Base-by-base conservation (phyloP, 2,888 invertebrate species). In the Heteropelma amictum region DNA sequence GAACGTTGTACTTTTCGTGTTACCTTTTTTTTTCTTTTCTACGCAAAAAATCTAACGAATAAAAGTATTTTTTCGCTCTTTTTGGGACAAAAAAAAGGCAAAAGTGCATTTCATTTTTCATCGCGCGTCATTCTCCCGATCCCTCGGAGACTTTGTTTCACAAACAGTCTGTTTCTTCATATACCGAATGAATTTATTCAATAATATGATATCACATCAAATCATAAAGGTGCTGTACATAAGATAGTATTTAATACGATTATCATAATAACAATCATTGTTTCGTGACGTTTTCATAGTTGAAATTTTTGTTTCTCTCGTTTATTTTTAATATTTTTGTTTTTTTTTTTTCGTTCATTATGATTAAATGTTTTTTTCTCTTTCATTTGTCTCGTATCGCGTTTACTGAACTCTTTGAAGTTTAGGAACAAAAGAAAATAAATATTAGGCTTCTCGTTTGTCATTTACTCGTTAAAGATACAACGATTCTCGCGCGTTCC, bases 401-500 rank as follows among this genome's bases (percentile, higher is more conserved):
- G 75, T 72, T 68, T 54, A 72, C 72, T 72, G 58, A 51, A 76
- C 68, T 70, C 70, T 63, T 84, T 83, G 35, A 81, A 82, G 84
- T 81, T 85, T 87, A 88, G 88, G 87, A 88, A 88, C 87, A 87
- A 87, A 88, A 85, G 83, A 86, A 83, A 86, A 87, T 86, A 86
- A 87, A 86, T 85, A 82, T 79, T 74, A 81, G 81, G 79, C 78
- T 79, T 80, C 72, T 77, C 80, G 80, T 80, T 75, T 78, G 81
- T 76, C 81, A 80, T 70, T 54, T 53, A 45, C 65, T 81, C 67
- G 69, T 74, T 80, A 77, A 77, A 79, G 77, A 76, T 80, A 82
- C 80, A 81, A 84, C 80, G 84, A 84, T 82, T 83, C 84, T 83
- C 49, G 7, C 38, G 33, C 67, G 68, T 56, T 30, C 17, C 28